Evolutionary conservation across 2,888 invertebrate species (phyloP), one percentile per base, ranked within the genome.

Genomic region (Aphodius granarius): DNA sequence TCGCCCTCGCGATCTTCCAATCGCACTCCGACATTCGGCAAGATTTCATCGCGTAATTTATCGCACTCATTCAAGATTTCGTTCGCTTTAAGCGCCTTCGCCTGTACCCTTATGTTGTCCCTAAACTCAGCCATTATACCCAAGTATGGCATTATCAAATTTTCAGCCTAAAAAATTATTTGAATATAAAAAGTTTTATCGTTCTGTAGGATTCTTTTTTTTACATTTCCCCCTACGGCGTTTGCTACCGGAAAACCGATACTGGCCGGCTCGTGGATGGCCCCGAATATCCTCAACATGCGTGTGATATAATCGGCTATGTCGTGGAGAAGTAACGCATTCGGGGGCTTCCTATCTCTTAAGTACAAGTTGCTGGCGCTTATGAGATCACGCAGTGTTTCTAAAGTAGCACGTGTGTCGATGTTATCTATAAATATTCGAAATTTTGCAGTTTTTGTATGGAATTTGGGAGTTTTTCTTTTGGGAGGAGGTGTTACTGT

Each of bases 21-120:
- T 2, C 98, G 90, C 2, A 99, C 97, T 15, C 99, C 99, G 19
- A 98, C 90, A 81, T 94, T 93, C 0, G 99, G 98, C 80, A 99
- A 88, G 72, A 94, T 89, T 72, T 92, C 91, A 88, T 99, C 98
- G 0, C 99, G 89, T 63, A 99, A 88, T 74, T 88, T 88, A 87
- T 99, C 99, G 88, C 99, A 99, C 76, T 96, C 91, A 82, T 92
- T 88, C 73, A 99, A 89, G 82, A 98, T 94, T 21, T 89, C 91
- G 0, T 85, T 86, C 0, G 94, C 93, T 82, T 93, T 91, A 20
- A 89, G 81, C 0, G 85, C 84, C 78, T 92, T 91, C 0, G 95
- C 95, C 70, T 91, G 90, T 63, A 89, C 89, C 18, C 97, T 89
- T 2, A 97, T 91, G 77, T 90, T 89, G 81, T 95, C 94, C 13